Conservation (phyloP, 2,113 vertebrate genomes). For the Crotalus horridus region DNA sequence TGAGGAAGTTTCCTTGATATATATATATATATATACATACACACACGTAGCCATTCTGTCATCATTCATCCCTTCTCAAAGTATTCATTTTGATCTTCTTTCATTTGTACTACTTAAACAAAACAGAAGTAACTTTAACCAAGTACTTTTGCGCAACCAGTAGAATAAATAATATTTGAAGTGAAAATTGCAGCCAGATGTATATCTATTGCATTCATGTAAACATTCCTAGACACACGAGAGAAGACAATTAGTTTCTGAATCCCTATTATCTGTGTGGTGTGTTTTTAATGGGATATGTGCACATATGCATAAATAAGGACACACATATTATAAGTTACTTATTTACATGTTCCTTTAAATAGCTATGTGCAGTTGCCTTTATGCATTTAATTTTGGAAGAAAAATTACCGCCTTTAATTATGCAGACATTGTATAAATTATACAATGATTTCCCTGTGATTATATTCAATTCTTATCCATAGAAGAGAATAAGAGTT, state of each 20-base stretch:
- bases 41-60: neutral
- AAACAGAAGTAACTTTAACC: neutral
- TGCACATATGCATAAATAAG: neutral
- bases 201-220: neutral
- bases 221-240: neutral
- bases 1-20: neutral
- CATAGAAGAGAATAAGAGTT: neutral
- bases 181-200: slow-evolving; percentile 20
- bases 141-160: neutral
- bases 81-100: neutral
- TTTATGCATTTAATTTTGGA: neutral
- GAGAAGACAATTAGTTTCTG: neutral
- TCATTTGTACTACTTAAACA: neutral
- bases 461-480: neutral
- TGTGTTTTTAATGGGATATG: neutral
- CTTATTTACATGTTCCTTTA: neutral
- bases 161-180: slow-evolving; percentile 20
- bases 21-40: neutral
- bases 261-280: neutral
- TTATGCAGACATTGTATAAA: neutral
- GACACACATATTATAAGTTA: neutral
- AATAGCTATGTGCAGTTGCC: neutral
- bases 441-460: neutral
- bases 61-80: neutral
- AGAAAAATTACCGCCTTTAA: neutral